A percentile compares a stretch with the other conserved stretches of the same genome.
phyloP scores from a whole-genome alignment of 1,140 invertebrate species.

The Platyscapa corneri region DNA sequence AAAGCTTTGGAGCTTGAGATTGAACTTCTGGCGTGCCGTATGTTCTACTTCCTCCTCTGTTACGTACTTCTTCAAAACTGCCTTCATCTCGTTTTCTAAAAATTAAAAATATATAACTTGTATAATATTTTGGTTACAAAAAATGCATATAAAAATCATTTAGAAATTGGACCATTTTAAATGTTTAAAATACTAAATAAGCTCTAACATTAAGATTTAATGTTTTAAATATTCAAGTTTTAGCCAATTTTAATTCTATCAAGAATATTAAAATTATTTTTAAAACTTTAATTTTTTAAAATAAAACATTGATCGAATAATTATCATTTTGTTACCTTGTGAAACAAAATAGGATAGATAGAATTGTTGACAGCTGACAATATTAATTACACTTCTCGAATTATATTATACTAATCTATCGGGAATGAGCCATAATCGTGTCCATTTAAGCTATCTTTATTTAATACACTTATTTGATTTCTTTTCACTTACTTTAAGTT shows the following conservation, averaged over 20 bases:
- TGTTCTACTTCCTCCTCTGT: slow-evolving; percentile 67
- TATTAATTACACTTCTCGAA: too few species aligned
- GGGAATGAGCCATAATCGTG: not conserved
- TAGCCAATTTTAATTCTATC: too few species aligned
- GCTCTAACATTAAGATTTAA: too few species aligned
- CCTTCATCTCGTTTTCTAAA: slow-evolving; percentile 76
- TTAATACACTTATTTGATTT: not conserved
- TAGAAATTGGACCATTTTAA: not conserved
- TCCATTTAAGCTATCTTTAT: not conserved
- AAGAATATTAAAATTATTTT: too few species aligned
- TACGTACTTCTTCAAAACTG: slow-evolving; percentile 77
- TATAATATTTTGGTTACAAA: not conserved
- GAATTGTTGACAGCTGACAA: too few species aligned
- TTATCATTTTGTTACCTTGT: too few species aligned
- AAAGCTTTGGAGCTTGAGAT: slow-evolving; percentile 73
- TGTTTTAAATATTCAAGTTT: too few species aligned
- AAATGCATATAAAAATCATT: not conserved
- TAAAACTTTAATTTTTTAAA: too few species aligned
- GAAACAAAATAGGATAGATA: too few species aligned
- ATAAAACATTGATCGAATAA: too few species aligned
- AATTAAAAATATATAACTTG: slow-evolving; percentile 30
- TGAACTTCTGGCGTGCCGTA: slow-evolving; percentile 66
- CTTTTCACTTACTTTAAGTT: not conserved
- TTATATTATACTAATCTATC: not conserved
- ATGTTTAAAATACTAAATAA: not conserved